Base-by-base conservation (phyloP, 2,888 invertebrate species). In the Oegoconia quadripuncta region DNA sequence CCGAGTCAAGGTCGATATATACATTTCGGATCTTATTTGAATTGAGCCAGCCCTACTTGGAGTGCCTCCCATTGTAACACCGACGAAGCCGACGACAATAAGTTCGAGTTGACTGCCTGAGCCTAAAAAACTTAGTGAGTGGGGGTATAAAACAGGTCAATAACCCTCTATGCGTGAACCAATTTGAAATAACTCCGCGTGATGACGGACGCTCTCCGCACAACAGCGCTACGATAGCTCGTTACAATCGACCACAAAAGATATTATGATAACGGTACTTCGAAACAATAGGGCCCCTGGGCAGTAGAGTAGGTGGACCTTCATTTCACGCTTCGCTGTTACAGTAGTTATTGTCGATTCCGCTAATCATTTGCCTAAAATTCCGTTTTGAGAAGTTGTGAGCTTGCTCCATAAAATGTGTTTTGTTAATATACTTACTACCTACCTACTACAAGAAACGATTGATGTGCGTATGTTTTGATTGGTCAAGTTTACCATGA, bases 1-100 rank as follows among this genome's bases (percentile, higher is more conserved):
- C 59, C 61, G 58, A 77, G 68, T 79, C 82, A 84, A 84, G 84
- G 83, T 74, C 74, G 64, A 44, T 40, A 53, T n/a, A 54, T 65
- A 57, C 55, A 55, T 59, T 47, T 58, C 51, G 60, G 53, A 54
- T 64, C 59, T 64, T 63, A 62, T 59, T 44, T 53, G 61, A 65
- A 64, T 61, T 47, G 55, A 62, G 63, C 55, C 55, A 61, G 57
- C 55, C 60, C 58, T 56, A 54, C 51, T 60, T 56, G 47, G 60
- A 71, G 68, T 66, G 64, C 66, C 69, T 74, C 65, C 67, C 60
- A 74, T 79, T 81, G 77, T 81, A 66, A 50, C 59, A 53, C 48
- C 56, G 27, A 65, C 66, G 70, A n/a, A n/a, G n/a, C n/a, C n/a
- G 55, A 65, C 66, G 70, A 76, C 74, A 74, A 73, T 72, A 68